phyloP scores from a whole-genome alignment of 1,140 invertebrate genomes.

The Gonioctena quinquepunctata region DNA sequence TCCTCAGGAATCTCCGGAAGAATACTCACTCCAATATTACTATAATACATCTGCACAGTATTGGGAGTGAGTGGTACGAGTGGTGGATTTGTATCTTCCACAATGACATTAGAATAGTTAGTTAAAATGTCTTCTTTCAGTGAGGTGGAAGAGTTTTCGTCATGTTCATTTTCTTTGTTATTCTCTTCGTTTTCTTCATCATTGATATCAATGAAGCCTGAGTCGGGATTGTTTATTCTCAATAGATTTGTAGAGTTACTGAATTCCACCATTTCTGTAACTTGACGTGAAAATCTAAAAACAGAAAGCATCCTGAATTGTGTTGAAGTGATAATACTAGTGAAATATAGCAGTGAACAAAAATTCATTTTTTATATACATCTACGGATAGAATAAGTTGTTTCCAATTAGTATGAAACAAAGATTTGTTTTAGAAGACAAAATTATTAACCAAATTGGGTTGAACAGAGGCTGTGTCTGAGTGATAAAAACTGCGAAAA shows the following conservation, averaged over 20 bases:
- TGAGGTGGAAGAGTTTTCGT: neutral
- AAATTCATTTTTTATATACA: too few relatives aligned
- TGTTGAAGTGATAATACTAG: too few relatives aligned
- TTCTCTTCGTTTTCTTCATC: slow-evolving; percentile 6
- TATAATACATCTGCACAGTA: slow-evolving; percentile 32
- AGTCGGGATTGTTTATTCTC: neutral
- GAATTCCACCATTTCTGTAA: slow-evolving; percentile 30
- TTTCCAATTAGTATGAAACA: too few relatives aligned
- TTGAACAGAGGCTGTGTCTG: too few relatives aligned
- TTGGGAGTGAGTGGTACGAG: slow-evolving; percentile 13
- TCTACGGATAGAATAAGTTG: too few relatives aligned
- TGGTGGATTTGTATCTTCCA: slow-evolving; percentile 2
- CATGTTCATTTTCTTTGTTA: slow-evolving; percentile 2
- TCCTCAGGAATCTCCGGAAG: slow-evolving; percentile 43
- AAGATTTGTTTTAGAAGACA: too few relatives aligned
- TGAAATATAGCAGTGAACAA: too few relatives aligned
- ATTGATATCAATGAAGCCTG: neutral
- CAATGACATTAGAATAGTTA: neutral
- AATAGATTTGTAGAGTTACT: neutral
- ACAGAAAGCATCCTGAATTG: too few relatives aligned
- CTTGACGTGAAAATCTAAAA: slow-evolving; percentile 29
- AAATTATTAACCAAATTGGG: too few relatives aligned
- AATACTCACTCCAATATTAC: slow-evolving; percentile 36
- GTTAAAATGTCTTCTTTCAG: neutral
- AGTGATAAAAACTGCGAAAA: too few relatives aligned